Evolutionary conservation across 2,888 invertebrate species (phyloP), one percentile per base, ranked within the genome.

Genomic region (Xanthia icteritia): DNA sequence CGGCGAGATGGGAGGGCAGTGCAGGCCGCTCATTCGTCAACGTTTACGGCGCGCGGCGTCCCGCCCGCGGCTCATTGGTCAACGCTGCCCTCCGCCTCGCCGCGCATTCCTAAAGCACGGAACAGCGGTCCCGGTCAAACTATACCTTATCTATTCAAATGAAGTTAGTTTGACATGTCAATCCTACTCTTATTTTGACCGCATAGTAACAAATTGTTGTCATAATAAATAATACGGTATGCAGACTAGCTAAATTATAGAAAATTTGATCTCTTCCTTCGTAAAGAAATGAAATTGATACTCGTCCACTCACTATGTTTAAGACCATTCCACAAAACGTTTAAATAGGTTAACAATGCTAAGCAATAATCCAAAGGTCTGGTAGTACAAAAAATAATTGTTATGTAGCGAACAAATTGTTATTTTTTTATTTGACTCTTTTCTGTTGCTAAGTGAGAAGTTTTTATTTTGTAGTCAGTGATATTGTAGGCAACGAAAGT

Each of bases 361-460:
- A 88, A 83, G 77, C 77, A 87, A 83, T 81, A 80, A 84, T 86
- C 90, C 90, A 90, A 90, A 90, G 87, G 83, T 87, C 67, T 76
- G 73, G 81, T 87, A 91, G 90, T 91, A 91, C 91, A 90, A 91
- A 90, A 72, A 56, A 73, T 13, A 83, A 84, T 84, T 80, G 73
- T 87, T 80, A 80, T 70, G 13, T 79, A 86, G 71, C 71, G 81
- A 85, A 83, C 70, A 89, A 87, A 83, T 75, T 84, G 84, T 84
- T 87, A 80, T 85, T 75, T 77, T 85, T 81, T 79, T 81, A 68
- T 73, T 73, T 75, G 60, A 54, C 60, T 58, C 65, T 51, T 65
- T 80, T 78, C 17, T 70, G 76, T 81, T 86, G 64, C 72, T 54
- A 54, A 56, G 31, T 63, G 54, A 58, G 36, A 66, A 66, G 56